These are phyloP conservation scores for Marcusenius ussheri DNA, from an alignment of 2,113 vertebrate species.

Conservation along the genomic window DNA sequence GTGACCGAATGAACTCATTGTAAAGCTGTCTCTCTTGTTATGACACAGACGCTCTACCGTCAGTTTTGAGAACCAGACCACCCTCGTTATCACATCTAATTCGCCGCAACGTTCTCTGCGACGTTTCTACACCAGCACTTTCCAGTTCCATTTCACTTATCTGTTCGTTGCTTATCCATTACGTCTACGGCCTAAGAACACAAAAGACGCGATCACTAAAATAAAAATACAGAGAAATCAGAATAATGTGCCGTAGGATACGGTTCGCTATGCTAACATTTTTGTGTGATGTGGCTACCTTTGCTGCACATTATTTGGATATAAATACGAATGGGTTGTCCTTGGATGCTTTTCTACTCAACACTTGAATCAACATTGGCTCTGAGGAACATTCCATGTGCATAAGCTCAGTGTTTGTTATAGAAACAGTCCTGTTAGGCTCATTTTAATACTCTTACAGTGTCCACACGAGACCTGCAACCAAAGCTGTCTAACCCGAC, in stretches of 20 bases:
- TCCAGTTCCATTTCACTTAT: neutral
- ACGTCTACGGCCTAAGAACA: neutral
- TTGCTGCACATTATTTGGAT: neutral
- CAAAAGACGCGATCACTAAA: neutral
- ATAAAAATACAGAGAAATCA: neutral
- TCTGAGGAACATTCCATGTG: conserved; percentile 5
- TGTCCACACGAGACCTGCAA: neutral
- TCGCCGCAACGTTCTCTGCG: neutral
- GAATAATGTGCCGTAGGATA: neutral
- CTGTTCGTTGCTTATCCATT: neutral
- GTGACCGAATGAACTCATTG: neutral
- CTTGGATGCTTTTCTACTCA: neutral
- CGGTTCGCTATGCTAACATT: neutral
- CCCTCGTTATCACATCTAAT: neutral
- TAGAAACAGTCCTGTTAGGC: neutral
- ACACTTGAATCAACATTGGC: conserved; percentile 15
- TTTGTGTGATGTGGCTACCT: neutral
- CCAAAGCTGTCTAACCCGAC: neutral
- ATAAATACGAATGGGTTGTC: conserved; percentile 6
- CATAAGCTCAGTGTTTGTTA: conserved; percentile 8
- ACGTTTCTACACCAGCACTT: neutral
- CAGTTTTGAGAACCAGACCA: neutral
- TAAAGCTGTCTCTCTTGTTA: neutral
- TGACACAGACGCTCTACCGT: neutral
- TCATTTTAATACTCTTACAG: neutral